Base-by-base conservation (phyloP, 1,140 invertebrate genomes). In the Gryon sp. region DNA sequence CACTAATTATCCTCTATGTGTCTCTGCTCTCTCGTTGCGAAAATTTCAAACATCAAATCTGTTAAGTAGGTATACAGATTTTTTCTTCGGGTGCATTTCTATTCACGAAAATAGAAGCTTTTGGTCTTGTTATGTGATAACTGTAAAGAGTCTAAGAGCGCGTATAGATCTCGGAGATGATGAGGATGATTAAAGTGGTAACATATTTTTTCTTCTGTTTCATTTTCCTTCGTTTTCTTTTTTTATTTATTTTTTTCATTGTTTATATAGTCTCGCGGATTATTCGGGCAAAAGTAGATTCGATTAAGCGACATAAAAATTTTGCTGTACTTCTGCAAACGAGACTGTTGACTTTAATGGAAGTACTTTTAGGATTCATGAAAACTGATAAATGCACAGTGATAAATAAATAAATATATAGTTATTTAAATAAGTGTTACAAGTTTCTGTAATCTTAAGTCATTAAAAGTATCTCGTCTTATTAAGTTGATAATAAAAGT, bases 1-100 rank as follows among this genome's bases (percentile, higher is more conserved):
- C 53, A 43, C 50, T 16, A 15, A 40, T n/a, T n/a, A n/a, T n/a
- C n/a, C n/a, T n/a, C n/a, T n/a, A n/a, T n/a, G n/a, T n/a, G n/a
- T n/a, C n/a, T n/a, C n/a, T n/a, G n/a, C n/a, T n/a, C 53, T 43
- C 53, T 43, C 53, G 15, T 41, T 26, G 16, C 53, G 38, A n/a
- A 57, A 57, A 43, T 57, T 60, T 45, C 36, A 34, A 50, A 45
- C 34, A 15, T 50, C 59, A 30, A 19, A 16, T 63, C 43, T 41
- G 45, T 30, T 63, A 63, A 63, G 45, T 50, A 50, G 45, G 43
- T 50, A 63, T 50, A 50, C 59, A 63, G 32, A 38, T n/a, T 45
- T 26, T 48, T 50, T 63, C 59, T 50, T 50, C 40, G 11, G 22
- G 30, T 63, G 45, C 45, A 63, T 63, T 63, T 40, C 59, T 41